These are phyloP conservation scores for Nibea coibor DNA, from an alignment of 2,113 vertebrate genomes.

Conservation along the genomic window DNA sequence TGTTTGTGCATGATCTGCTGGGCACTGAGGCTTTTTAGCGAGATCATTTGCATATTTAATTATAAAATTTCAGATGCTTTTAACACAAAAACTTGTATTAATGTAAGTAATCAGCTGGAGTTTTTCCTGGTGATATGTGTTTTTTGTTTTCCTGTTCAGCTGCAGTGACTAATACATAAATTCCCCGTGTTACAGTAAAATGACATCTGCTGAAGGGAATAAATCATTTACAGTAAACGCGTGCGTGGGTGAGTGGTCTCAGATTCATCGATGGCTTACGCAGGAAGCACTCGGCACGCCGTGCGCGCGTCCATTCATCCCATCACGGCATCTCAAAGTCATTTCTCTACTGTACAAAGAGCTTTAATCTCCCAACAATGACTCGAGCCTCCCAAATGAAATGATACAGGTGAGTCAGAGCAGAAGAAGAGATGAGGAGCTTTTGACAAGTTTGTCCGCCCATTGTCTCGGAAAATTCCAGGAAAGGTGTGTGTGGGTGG, in stretches of 20 bases:
- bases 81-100: no score
- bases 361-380: conserved; percentile 53
- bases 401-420: conserved; percentile 67
- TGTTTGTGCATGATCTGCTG: not conserved
- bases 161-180: not conserved
- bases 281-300: conserved; percentile 7
- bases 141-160: no score
- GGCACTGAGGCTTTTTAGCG: no score
- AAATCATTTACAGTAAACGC: conserved; percentile 21
- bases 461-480: conserved; percentile 70
- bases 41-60: no score
- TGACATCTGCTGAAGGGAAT: conserved; percentile 6
- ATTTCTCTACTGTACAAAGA: conserved; percentile 30
- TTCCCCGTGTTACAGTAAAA: not conserved
- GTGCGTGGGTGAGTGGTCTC: conserved; percentile 1
- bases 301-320: conserved; percentile 20
- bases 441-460: conserved; percentile 34
- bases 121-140: no score
- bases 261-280: conserved; percentile 22
- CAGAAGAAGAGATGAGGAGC: conserved; percentile 38
- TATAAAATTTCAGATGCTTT: no score
- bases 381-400: conserved; percentile 40
- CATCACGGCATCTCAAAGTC: conserved; percentile 18
- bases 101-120: no score
- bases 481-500: conserved; percentile 72